A percentile compares a stretch with the other conserved stretches of the same genome.
phyloP scores from a whole-genome alignment of 1,140 invertebrate genomes.

The Orussus abietinus region DNA sequence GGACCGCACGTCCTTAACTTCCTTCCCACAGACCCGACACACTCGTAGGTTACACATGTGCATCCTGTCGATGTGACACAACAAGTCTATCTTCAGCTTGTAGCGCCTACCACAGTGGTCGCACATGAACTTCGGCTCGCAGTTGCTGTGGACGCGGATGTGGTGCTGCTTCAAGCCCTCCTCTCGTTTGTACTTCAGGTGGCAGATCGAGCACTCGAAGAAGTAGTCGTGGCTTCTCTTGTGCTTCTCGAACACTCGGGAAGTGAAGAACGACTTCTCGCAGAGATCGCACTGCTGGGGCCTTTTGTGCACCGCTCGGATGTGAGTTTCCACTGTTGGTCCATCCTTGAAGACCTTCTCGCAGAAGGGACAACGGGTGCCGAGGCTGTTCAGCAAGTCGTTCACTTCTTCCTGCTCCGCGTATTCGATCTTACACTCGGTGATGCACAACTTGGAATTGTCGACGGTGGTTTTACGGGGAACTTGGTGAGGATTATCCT shows the following conservation, averaged over 20 bases:
- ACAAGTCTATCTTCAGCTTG: constrained; percentile 26
- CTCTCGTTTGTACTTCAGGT: constrained; percentile 48
- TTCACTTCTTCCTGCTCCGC: too few relatives aligned
- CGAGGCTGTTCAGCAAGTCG: constrained; percentile 34
- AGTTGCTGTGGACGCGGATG: constrained; percentile 34
- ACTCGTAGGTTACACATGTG: constrained; percentile 10
- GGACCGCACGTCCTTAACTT: constrained; percentile 3
- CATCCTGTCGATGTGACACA: constrained; percentile 21
- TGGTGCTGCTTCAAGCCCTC: constrained; percentile 52
- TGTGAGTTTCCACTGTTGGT: constrained; percentile 48
- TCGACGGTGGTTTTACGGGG: too few relatives aligned
- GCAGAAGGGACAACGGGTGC: constrained; percentile 51
- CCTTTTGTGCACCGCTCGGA: constrained; percentile 45
- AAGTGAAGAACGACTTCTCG: constrained; percentile 32
- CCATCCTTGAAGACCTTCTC: constrained; percentile 48
- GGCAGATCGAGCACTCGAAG: constrained; percentile 35
- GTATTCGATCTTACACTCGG: too few relatives aligned
- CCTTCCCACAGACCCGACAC: constrained; percentile 14
- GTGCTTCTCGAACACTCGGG: constrained; percentile 19
- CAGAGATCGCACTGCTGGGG: constrained; percentile 47
- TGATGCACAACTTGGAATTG: too few relatives aligned
- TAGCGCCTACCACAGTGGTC: constrained; percentile 33
- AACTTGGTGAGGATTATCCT: too few relatives aligned
- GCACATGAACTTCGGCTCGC: constrained; percentile 27
- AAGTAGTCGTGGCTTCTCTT: constrained; percentile 25